Conservation (phyloP, 2,797 vertebrate genomes). For the Nyctalus aviator region DNA sequence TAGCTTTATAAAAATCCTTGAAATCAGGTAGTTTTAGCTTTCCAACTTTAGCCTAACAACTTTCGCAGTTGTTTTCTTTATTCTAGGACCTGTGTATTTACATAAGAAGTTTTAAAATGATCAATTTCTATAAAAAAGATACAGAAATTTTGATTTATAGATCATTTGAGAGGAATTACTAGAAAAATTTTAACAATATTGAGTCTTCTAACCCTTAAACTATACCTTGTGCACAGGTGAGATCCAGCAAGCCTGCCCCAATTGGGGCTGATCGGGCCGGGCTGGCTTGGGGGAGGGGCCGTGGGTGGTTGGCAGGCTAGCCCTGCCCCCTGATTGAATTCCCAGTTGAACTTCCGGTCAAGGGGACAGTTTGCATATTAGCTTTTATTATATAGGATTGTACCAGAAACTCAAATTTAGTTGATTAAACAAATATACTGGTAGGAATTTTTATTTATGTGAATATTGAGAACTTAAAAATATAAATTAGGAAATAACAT, state of each 20-base stretch:
- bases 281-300: no score
- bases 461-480: slow-evolving; percentile 52
- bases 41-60: not conserved
- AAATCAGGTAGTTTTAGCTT: not conserved
- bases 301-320: no score
- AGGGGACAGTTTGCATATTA: no score
- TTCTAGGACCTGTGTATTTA: slow-evolving; percentile 19
- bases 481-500: slow-evolving; percentile 50
- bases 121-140: slow-evolving; percentile 21
- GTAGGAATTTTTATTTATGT: slow-evolving; percentile 49
- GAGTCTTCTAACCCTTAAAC: not conserved
- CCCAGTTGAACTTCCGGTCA: no score
- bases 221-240: not conserved
- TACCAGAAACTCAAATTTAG: slow-evolving; percentile 56
- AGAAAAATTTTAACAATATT: not conserved
- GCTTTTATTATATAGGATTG: not conserved
- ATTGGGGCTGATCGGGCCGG: no score
- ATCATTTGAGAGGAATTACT: slow-evolving; percentile 35
- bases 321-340: no score
- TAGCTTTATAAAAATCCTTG: slow-evolving; percentile 45
- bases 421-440: slow-evolving; percentile 37
- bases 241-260: no score
- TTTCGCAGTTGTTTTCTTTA: slow-evolving; percentile 28
- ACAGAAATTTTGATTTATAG: slow-evolving; percentile 23
- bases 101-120: slow-evolving; percentile 44